These are phyloP conservation scores for Salmo trutta DNA, from an alignment of 2,797 vertebrate genomes.

Conservation along the genomic window DNA sequence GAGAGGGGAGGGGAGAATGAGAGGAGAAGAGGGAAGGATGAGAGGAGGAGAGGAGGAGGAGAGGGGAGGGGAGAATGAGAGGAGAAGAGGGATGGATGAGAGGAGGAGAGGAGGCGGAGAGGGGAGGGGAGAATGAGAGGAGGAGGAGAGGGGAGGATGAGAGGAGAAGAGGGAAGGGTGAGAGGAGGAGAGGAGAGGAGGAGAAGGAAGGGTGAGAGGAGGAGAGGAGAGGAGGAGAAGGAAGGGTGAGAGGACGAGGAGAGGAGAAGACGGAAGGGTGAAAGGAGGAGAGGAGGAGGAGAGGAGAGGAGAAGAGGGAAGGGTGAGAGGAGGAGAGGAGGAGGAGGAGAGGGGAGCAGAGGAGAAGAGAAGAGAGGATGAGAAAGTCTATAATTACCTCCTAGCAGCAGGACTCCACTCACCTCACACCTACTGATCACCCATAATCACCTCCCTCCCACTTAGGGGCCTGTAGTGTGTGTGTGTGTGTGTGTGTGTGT, in stretches of 20 bases:
- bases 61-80: background rate
- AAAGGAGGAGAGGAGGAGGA: background rate
- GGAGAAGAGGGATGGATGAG: no score
- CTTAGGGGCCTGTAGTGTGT: background rate
- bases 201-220: background rate
- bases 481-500: background rate
- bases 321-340: no score
- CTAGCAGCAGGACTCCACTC: background rate
- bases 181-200: background rate
- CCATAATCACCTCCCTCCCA: constrained; percentile 7
- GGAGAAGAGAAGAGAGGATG: background rate
- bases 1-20: no score
- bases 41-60: background rate
- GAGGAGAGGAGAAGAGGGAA: background rate
- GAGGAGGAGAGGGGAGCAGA: background rate
- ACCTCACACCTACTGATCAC: background rate
- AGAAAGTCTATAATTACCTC: background rate
- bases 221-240: background rate
- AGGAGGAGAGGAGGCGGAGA: background rate
- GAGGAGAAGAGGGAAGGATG: background rate
- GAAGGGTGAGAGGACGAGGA: no score
- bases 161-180: no score
- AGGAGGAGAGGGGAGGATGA: no score
- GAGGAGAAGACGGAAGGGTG: background rate
- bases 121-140: background rate